phyloP scores from a whole-genome alignment of 2,113 vertebrate genomes.

The Blennius ocellaris region DNA sequence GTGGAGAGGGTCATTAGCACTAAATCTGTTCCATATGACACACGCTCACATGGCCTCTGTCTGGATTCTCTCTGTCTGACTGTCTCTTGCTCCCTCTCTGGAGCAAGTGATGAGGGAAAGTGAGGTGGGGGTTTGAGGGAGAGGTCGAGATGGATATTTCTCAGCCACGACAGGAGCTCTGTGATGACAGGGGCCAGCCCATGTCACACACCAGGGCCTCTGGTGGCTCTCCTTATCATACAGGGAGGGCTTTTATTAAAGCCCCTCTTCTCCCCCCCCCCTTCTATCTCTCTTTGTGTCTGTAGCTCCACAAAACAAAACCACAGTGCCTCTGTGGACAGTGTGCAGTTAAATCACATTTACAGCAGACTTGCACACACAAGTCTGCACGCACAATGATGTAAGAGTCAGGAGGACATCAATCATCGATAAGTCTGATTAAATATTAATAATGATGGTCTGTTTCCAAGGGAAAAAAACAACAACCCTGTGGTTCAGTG shows the following conservation, averaged over 20 bases:
- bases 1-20: constrained; percentile 76
- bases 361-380: not conserved
- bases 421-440: not conserved
- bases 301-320: constrained; percentile 33
- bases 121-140: constrained; percentile 49
- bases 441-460: not conserved
- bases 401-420: not conserved
- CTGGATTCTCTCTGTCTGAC: constrained; percentile 74
- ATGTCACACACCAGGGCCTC: constrained; percentile 78
- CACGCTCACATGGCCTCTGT: constrained; percentile 89
- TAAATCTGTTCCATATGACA: constrained; percentile 98
- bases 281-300: constrained; percentile 21
- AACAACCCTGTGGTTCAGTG: not conserved
- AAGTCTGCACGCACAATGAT: not conserved
- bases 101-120: constrained; percentile 35
- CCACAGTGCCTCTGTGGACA: constrained; percentile 9
- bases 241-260: constrained; percentile 61
- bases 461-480: no score
- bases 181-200: constrained; percentile 82
- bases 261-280: constrained; percentile 27
- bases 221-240: constrained; percentile 67
- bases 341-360: constrained; percentile 5
- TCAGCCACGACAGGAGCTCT: constrained; percentile 76
- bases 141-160: constrained; percentile 68
- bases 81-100: constrained; percentile 48